Evolutionary conservation across 2,797 vertebrate genomes (phyloP), one percentile per base, ranked within the genome.

Genomic region (Melanotaenia nigrans): DNA sequence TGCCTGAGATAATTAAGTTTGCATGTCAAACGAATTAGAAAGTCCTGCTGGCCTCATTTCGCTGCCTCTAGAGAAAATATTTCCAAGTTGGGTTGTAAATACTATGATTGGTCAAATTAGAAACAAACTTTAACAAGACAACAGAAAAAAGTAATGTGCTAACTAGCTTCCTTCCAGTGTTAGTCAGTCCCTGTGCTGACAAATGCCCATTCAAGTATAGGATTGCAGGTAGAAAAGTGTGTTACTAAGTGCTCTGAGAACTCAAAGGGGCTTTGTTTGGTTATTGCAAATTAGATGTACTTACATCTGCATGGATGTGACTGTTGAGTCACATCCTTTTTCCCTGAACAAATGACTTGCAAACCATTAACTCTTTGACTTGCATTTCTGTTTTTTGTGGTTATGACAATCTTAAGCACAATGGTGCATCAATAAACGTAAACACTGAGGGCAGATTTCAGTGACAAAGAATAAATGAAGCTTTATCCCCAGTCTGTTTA

Each of bases 211-310:
- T 30, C 58, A 58, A 57, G 30, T 49, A 49, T 22, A 28, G 56
- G 47, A 22, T 2, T 65, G 53, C 13, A 5, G 4, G 53, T 14
- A 45, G 33, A 22, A 3, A 11, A 22, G 32, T 16, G 1, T 45
- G 12, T 38, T 38, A 38, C 10, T 20, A 42, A 18, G 42, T 6
- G 16, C 58, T 22, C 42, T 56, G 54, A 56, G 40, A 57, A 10
- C 33, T 74, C 38, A 73, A 65, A 24, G 6, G 8, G 35, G 58
- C 72, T 70, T 84, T 87, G 85, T 88, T 89, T 82, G 78, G 71
- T 64, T 83, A 67, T 65, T 58, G 79, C 84, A 83, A 22, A 11
- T 75, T 86, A 67, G 71, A 65, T 51, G 32, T 53, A 20, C 18
- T 54, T 8, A 35, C 66, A 16, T 61, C 65, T 59, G 9, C 64